Percentiles rank a stretch among this genome's conserved stretches.
Evolutionary conservation across 2,888 invertebrate genomes (phyloP).

Genomic region (Elmis aenea): DNA sequence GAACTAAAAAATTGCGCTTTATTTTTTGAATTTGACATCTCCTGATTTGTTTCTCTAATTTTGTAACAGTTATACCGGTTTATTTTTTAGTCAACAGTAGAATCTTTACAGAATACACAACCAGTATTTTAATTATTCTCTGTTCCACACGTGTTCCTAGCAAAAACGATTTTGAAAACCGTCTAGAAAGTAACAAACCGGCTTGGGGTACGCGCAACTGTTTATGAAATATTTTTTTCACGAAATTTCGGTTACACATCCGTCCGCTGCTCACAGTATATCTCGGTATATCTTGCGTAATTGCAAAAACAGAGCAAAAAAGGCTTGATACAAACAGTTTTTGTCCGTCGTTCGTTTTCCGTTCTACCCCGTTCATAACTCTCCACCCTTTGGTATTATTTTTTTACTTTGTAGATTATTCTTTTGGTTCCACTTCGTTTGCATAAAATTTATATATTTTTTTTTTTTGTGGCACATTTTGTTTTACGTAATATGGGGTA

Average conservation of each 20-base stretch:
- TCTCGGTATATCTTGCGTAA: slow-evolving; percentile 32
- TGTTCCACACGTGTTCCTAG: slow-evolving; percentile 12
- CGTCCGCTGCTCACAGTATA: slow-evolving; percentile 25
- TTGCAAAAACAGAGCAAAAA: slow-evolving; percentile 25
- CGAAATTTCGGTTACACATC: slow-evolving; percentile 14
- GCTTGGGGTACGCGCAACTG: slow-evolving; percentile 8
- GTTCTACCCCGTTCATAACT: too few species aligned
- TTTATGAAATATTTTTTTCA: slow-evolving; percentile 13
- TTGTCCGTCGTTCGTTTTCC: slow-evolving; percentile 12
- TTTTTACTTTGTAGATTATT: slow-evolving; percentile 8
- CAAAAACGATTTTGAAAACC: slow-evolving; percentile 3
- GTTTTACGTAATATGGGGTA: too few species aligned
- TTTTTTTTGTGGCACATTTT: slow-evolving; percentile 7
- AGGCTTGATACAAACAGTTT: slow-evolving; percentile 26
- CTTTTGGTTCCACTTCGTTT: slow-evolving; percentile 15
- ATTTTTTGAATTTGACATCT: too few species aligned
- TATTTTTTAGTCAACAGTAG: too few species aligned
- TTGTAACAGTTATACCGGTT: too few species aligned
- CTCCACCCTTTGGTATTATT: too few species aligned
- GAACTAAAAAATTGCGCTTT: too few species aligned
- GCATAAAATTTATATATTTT: slow-evolving; percentile 17
- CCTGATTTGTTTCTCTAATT: too few species aligned
- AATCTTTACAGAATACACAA: too few species aligned
- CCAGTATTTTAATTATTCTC: too few species aligned
- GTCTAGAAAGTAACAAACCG: slow-evolving; percentile 7